Evolutionary conservation across 2,888 invertebrate genomes (phyloP).

Genomic region (Oscheius onirici): DNA sequence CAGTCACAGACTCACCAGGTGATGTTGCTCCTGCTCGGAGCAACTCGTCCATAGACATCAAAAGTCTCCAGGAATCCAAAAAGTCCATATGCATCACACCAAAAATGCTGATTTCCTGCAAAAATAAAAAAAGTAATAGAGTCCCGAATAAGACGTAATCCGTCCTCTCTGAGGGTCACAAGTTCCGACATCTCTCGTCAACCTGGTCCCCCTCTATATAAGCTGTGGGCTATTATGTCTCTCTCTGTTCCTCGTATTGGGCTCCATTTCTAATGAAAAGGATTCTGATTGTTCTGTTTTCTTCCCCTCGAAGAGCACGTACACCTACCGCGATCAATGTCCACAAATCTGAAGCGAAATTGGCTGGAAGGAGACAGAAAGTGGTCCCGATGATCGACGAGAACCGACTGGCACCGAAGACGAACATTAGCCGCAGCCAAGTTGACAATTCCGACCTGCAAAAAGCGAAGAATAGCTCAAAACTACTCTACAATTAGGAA

Average conservation of each 20-base stretch:
- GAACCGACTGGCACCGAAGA: constrained; percentile 49
- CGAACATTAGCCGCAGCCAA: constrained; percentile 49
- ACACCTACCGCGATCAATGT: constrained; percentile 51
- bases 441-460: constrained; percentile 51
- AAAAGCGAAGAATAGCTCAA: constrained; percentile 5
- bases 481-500: neutral
- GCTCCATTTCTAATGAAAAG: neutral
- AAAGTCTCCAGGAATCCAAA: constrained; percentile 49
- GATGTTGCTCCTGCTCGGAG: constrained; percentile 44
- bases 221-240: neutral
- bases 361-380: constrained; percentile 41
- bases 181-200: neutral
- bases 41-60: constrained; percentile 54
- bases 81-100: constrained; percentile 59
- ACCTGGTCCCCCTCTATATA: neutral
- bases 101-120: constrained; percentile 55
- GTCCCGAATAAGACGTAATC: neutral
- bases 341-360: constrained; percentile 50
- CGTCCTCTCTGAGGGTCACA: neutral
- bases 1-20: constrained; percentile 44
- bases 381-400: constrained; percentile 43
- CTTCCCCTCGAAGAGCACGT: neutral
- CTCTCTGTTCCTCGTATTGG: neutral
- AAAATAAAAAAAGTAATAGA: neutral
- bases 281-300: constrained; percentile 8